Evolutionary conservation across 1,140 invertebrate species (phyloP), one percentile per base, ranked within the genome.

Genomic region (Spodoptera litura): DNA sequence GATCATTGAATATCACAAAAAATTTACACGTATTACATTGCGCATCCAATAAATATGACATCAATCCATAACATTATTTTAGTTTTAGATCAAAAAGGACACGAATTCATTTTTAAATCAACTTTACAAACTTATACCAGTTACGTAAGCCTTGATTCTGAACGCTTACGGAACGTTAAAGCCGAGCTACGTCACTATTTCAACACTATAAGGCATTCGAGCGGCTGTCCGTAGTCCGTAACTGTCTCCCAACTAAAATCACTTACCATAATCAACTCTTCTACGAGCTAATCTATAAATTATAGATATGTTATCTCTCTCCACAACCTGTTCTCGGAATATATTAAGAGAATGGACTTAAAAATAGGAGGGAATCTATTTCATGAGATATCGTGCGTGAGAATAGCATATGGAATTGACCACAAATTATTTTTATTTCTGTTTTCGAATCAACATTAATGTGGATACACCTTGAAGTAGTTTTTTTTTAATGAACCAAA

Each of bases 281-380:
- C 79, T 75, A 78, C 78, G 66, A 75, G 72, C 68, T 79, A 79
- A 82, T 83, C 84, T 82, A 81, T 83, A 85, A 78, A 80, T 83
- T 83, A 82, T 79, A 80, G 81, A 85, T 82, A 82, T 82, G 81
- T 83, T 85, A 85, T 85, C 84, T 81, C 61, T 77, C 51, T 79
- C 59, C 71, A 82, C 78, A 78, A 78, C 78, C 77, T 62, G 78
- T 82, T 83, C 64, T 78, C 55, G 44, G 77, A 83, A 83, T 85
- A 81, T 79, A 85, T 85, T 82, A 81, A 81, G 79, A 83, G 76
- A 81, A 81, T 80, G 75, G 66, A 78, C 75, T 79, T 80, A 78
- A 78, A 78, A 82, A 79, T 77, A 82, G 71, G 77, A 75, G 56
- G 31, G 53, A 55, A 71, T 66, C 68, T 78, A 74, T 81, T 70